Conservation (phyloP, 2,888 invertebrate species). For the Yponomeuta evonymella region DNA sequence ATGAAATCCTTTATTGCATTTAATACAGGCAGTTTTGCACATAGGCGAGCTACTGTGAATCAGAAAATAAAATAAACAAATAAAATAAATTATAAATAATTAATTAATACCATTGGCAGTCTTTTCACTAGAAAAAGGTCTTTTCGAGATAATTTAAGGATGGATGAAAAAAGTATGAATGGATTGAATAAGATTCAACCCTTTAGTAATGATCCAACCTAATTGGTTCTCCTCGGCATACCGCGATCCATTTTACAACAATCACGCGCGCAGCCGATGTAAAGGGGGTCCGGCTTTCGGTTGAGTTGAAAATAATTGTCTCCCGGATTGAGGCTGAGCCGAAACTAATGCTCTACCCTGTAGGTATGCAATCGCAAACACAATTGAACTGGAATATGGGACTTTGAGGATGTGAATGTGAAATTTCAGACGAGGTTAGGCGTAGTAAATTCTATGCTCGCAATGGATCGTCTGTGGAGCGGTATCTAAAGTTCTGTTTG, state of each 20-base stretch:
- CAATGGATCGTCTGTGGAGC: not conserved
- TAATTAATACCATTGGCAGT: too few relatives aligned
- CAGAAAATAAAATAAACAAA: too few relatives aligned
- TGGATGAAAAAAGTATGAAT: too few relatives aligned
- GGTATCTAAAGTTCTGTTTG: too few relatives aligned
- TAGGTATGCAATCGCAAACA: not conserved
- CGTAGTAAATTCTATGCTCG: not conserved
- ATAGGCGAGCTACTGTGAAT: too few relatives aligned
- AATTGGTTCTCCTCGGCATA: not conserved
- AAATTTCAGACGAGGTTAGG: not conserved
- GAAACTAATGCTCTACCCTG: not conserved
- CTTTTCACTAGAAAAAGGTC: too few relatives aligned
- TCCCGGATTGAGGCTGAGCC: slow-evolving; percentile 22
- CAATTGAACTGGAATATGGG: slow-evolving; percentile 3
- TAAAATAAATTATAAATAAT: too few relatives aligned
- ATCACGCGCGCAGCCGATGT: slow-evolving; percentile 14
- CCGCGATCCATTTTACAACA: slow-evolving; percentile 14
- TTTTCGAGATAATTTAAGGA: too few relatives aligned
- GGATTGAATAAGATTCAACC: too few relatives aligned
- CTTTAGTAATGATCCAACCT: not conserved
- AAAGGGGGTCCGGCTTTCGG: slow-evolving; percentile 27
- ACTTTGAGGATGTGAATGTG: not conserved
- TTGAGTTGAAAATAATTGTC: slow-evolving; percentile 70
- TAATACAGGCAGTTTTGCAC: too few relatives aligned
- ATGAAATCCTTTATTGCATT: too few relatives aligned